phyloP scores from a whole-genome alignment of 2,113 vertebrate genomes.

The Ptychochromis oligacanthus region DNA sequence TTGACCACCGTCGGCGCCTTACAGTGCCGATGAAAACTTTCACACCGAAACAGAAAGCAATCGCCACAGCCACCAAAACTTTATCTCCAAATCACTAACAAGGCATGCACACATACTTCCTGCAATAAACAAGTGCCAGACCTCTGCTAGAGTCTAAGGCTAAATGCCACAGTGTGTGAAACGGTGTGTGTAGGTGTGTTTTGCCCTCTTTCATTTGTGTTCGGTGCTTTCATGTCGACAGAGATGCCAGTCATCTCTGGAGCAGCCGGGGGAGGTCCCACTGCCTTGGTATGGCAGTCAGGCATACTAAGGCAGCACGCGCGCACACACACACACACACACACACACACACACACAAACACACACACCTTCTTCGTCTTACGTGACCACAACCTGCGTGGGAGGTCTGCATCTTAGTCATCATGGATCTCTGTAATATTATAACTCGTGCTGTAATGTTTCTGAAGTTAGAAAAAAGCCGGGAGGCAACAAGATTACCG shows the following conservation, averaged over 20 bases:
- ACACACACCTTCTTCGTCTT: not conserved
- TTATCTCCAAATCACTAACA: constrained; percentile 12
- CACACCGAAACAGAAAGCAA: not conserved
- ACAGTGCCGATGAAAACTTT: not conserved
- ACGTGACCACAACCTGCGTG: constrained; percentile 43
- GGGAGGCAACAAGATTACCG: not conserved
- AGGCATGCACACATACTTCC: not conserved
- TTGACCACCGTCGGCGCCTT: not conserved
- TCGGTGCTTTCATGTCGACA: constrained; percentile 6
- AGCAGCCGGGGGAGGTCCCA: constrained; percentile 27
- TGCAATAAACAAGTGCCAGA: not conserved
- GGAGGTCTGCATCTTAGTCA: constrained; percentile 58
- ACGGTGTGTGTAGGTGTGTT: not conserved
- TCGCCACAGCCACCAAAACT: not conserved
- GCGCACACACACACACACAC: not conserved
- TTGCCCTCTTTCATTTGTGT: constrained; percentile 5
- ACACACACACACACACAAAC: not conserved
- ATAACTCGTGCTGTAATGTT: constrained; percentile 39
- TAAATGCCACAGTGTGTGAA: constrained; percentile 15
- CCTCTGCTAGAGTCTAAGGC: not conserved
- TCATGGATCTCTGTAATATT: constrained; percentile 15
- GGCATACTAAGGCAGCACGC: not conserved
- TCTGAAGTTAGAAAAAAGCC: not conserved
- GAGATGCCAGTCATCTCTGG: constrained; percentile 53
- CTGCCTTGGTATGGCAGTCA: not conserved